Conservation (phyloP, 2,113 vertebrate genomes). For the Tapirus terrestris region DNA sequence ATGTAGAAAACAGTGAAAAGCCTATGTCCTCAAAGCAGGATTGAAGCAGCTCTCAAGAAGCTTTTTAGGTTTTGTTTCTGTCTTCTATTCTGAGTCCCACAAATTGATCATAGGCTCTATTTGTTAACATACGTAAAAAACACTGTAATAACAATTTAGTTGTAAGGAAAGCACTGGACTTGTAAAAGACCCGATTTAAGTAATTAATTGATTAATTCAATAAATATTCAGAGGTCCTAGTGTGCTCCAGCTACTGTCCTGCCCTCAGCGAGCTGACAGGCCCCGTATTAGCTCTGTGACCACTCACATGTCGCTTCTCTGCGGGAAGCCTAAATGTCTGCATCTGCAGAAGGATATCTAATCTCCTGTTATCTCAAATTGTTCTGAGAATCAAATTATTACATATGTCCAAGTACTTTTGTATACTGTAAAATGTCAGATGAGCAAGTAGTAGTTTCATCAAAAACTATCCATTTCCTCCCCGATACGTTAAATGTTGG, state of each 20-base stretch:
- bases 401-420: background rate
- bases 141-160: background rate
- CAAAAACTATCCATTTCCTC: background rate
- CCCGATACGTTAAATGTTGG: background rate
- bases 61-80: background rate
- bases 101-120: background rate
- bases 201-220: background rate
- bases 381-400: background rate
- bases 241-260: background rate
- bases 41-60: background rate
- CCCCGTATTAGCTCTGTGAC: accelerated
- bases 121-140: background rate
- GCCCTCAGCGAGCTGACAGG: accelerated
- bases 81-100: background rate
- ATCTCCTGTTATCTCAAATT: background rate
- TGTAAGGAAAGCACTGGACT: background rate
- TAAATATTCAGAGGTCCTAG: background rate
- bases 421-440: background rate
- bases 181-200: background rate
- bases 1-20: background rate
- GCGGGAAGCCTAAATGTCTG: background rate
- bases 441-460: background rate
- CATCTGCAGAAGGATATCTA: background rate
- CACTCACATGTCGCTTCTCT: accelerated
- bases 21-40: background rate